A percentile compares a stretch with the other conserved stretches of the same genome.
These are phyloP conservation scores for Tragelaphus imberbis DNA, from an alignment of 2,113 vertebrate genomes.

Conservation along the genomic window DNA sequence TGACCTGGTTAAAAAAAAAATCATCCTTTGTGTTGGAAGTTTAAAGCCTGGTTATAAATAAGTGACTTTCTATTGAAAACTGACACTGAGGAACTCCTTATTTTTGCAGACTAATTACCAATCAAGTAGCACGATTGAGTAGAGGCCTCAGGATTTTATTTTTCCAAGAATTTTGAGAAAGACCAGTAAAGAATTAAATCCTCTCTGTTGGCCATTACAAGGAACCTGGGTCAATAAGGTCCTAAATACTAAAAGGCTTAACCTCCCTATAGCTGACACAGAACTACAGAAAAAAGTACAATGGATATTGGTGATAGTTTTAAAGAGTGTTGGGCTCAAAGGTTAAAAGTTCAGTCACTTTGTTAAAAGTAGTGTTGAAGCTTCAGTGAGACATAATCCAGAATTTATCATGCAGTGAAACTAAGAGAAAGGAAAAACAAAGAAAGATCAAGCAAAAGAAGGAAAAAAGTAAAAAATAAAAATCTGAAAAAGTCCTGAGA, in stretches of 20 bases:
- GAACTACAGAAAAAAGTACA: conserved; percentile 47
- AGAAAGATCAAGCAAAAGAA: neutral
- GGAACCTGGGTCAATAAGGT: conserved; percentile 32
- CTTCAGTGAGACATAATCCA: neutral
- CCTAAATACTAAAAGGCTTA: neutral
- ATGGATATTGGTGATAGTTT: conserved; percentile 40
- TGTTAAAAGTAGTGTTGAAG: conserved; percentile 58
- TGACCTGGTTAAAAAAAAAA: neutral
- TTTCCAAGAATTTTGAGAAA: conserved; percentile 15
- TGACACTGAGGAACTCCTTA: neutral
- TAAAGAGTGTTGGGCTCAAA: conserved; percentile 54
- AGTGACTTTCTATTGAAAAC: conserved; percentile 32
- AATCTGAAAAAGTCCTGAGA: neutral
- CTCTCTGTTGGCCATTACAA: neutral
- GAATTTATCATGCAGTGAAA: conserved; percentile 68
- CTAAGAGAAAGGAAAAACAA: conserved; percentile 15
- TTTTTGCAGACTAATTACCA: conserved; percentile 45
- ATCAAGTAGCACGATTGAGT: neutral
- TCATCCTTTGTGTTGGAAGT: neutral
- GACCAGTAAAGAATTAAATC: conserved; percentile 37
- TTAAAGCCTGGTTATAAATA: neutral
- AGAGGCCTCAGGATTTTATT: neutral
- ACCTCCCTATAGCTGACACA: neutral
- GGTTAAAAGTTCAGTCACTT: conserved; percentile 72
- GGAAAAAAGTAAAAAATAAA: conserved; percentile 18